A percentile compares a stretch with the other conserved stretches of the same genome.
Evolutionary conservation across 2,888 invertebrate species (phyloP).

Genomic region (Ditula angustiorana): DNA sequence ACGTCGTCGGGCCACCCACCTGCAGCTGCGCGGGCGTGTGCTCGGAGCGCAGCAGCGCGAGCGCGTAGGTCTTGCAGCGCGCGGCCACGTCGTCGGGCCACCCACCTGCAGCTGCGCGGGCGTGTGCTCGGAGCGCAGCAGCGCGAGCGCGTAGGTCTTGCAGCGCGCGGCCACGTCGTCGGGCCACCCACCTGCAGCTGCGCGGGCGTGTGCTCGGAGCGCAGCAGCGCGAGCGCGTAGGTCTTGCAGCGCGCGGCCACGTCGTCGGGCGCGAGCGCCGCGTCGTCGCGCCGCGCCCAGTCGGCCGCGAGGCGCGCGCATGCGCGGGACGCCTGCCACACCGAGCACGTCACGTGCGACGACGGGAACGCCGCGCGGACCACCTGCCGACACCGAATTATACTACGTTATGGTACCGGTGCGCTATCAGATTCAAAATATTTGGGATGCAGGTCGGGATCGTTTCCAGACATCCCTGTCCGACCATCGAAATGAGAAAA

Average conservation of each 20-base stretch:
- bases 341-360: conserved; percentile 77
- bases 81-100: no score
- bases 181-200: conserved; percentile 77
- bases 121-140: no score
- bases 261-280: conserved; percentile 52
- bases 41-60: conserved; percentile 69
- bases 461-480: no score
- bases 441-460: no score
- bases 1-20: no score
- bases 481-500: no score
- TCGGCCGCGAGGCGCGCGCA: conserved; percentile 54
- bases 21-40: conserved; percentile 60
- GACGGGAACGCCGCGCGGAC: conserved; percentile 71
- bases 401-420: neutral
- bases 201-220: conserved; percentile 68
- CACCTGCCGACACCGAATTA: conserved; percentile 51
- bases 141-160: no score
- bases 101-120: no score
- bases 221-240: conserved; percentile 71
- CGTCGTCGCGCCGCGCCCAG: conserved; percentile 43
- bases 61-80: conserved; percentile 71
- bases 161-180: no score
- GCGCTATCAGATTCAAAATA: no score
- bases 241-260: conserved; percentile 70
- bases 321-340: conserved; percentile 76